Conservation (phyloP, 2,888 invertebrate genomes). For the Spisula solida region DNA sequence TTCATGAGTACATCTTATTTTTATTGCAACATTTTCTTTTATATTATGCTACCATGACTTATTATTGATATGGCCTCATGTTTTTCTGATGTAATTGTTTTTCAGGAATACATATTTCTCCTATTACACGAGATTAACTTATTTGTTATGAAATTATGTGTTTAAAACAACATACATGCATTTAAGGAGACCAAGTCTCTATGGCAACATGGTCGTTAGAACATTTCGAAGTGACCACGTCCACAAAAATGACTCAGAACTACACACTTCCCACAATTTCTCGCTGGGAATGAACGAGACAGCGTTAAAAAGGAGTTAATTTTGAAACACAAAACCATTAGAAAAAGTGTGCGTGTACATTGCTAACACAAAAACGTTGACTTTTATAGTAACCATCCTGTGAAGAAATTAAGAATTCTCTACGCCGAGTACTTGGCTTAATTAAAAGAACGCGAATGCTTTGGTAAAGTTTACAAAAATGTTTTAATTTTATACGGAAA, state of each 20-base stretch:
- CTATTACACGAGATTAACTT: too few relatives aligned
- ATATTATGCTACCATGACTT: too few relatives aligned
- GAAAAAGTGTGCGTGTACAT: constrained; percentile 16
- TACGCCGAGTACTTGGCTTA: constrained; percentile 1
- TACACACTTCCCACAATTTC: constrained; percentile 5
- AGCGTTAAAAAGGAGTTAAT: neutral
- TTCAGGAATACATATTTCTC: too few relatives aligned
- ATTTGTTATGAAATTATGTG: too few relatives aligned
- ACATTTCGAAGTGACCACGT: neutral
- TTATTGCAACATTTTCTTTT: too few relatives aligned
- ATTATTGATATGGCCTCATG: too few relatives aligned
- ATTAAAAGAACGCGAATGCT: constrained; percentile 13
- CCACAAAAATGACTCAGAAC: neutral
- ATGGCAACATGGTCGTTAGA: neutral
- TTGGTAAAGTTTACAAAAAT: constrained; percentile 22
- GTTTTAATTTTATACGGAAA: constrained; percentile 14
- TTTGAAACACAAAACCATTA: neutral
- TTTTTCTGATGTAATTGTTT: too few relatives aligned
- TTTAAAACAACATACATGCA: too few relatives aligned
- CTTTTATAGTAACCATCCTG: neutral
- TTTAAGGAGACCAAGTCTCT: neutral
- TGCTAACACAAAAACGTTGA: constrained; percentile 9
- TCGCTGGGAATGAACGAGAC: constrained; percentile 9
- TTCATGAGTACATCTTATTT: too few relatives aligned
- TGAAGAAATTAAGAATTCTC: neutral